Evolutionary conservation across 2,797 vertebrate genomes (phyloP), one percentile per base, ranked within the genome.

Genomic region (Helostoma temminkii): DNA sequence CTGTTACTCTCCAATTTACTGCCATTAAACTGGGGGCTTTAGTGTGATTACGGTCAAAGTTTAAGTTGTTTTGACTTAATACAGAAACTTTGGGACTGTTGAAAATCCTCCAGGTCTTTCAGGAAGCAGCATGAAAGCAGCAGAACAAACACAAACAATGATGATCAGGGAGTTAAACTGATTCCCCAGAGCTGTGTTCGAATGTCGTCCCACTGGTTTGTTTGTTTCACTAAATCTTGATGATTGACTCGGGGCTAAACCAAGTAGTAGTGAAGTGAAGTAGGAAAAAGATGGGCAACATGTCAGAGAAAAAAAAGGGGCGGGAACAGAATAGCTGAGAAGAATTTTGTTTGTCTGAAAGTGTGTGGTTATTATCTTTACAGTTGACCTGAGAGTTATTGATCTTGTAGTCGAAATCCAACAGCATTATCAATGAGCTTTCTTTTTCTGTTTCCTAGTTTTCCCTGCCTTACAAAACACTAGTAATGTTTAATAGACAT

Each of bases 201-300:
- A n/a, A 28, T 57, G 42, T 54, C 50, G 48, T 0, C 34, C 9
- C 56, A 47, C 45, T 16, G 58, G 28, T n/a, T 69, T 49, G 28
- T 76, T 75, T 60, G 37, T 66, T 66, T 63, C 24, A 58, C 63
- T 48, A 63, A 81, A 56, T 66, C 47, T 52, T 60, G 37, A 45
- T 57, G 52, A 74, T 32, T 60, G 64, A 73, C 46, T 66, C 34
- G 18, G 41, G 50, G 58, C 71, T 65, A 52, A 36, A 70, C 46
- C 39, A 57, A 22, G 22, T n/a, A 75, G 47, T 47, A 37, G n/a
- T 53, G 41, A 18, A 58, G 34, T 6, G n/a, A n/a, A n/a, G n/a
- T n/a, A 15, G 3, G 3, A 52, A 0, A 18, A 55, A 22, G 58
- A 11, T 21, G 11, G 28, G 36, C 5, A 24, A 37, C n/a, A 28